These are phyloP conservation scores for Pandemis corylana DNA, from an alignment of 2,888 invertebrate genomes.

Conservation along the genomic window DNA sequence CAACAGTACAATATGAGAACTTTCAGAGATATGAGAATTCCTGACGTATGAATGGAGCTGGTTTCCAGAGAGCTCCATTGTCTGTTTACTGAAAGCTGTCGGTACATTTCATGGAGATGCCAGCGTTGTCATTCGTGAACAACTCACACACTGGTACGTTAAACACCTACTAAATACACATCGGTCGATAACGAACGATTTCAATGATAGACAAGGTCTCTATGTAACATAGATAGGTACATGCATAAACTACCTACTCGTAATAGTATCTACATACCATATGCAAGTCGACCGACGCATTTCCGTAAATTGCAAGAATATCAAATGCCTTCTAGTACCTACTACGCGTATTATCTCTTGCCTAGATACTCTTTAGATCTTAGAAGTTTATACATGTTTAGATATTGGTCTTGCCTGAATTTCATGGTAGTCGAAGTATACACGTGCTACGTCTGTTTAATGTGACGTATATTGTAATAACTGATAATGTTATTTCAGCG, in stretches of 20 bases:
- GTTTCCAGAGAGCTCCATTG: constrained; percentile 23
- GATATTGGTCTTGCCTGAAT: not conserved
- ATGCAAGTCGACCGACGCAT: not conserved
- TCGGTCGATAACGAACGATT: constrained; percentile 12
- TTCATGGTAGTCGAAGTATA: not conserved
- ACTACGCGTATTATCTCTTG: no score
- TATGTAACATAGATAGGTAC: not conserved
- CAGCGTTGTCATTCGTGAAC: constrained; percentile 22
- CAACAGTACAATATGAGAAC: constrained; percentile 24
- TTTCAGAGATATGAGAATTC: constrained; percentile 26
- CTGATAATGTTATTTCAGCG: not conserved
- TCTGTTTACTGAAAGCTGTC: constrained; percentile 34
- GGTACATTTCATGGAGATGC: constrained; percentile 26
- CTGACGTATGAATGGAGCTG: constrained; percentile 27
- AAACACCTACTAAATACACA: constrained; percentile 3
- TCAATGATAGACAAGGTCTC: constrained; percentile 18
- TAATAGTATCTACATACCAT: not conserved
- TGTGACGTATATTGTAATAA: not conserved
- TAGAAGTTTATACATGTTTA: not conserved
- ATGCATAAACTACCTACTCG: not conserved
- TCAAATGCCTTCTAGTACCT: not conserved
- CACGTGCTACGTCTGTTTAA: not conserved
- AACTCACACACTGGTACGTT: not conserved
- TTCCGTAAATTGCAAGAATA: not conserved
- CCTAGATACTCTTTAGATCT: not conserved